These are phyloP conservation scores for Limnodromus scolopaceus DNA, from an alignment of 2,797 vertebrate genomes.

Conservation along the genomic window DNA sequence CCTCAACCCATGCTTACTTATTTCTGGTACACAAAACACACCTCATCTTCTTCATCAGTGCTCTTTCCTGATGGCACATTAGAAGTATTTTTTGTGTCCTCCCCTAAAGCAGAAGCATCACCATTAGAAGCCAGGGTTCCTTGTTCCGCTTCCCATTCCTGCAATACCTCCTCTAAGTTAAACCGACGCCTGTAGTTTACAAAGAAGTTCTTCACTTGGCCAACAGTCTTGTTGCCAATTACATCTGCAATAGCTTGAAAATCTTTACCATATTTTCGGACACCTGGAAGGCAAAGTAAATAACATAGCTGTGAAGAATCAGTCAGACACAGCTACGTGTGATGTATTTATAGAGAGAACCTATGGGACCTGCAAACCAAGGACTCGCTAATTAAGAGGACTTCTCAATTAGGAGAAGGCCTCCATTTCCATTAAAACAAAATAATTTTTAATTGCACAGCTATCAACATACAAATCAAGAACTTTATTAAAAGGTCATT, in stretches of 20 bases:
- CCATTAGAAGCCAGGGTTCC: constrained; percentile 92
- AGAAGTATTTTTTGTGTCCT: constrained; percentile 94
- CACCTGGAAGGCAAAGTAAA: constrained; percentile 91
- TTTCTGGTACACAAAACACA: constrained; percentile 85
- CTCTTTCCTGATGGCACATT: constrained; percentile 94
- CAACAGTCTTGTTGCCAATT: constrained; percentile 99
- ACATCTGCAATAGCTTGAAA: constrained; percentile 99
- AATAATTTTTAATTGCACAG: constrained; percentile 7
- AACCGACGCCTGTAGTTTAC: constrained; percentile 99
- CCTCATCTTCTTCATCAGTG: constrained; percentile 95
- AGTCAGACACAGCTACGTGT: constrained; percentile 78
- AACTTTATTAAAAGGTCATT: constrained; percentile 33
- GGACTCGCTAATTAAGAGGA: not conserved
- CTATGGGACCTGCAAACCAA: constrained; percentile 43
- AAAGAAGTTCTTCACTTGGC: constrained; percentile 99
- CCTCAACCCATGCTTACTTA: constrained; percentile 81
- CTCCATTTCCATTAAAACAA: constrained; percentile 25
- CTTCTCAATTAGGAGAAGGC: constrained; percentile 41
- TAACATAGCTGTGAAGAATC: constrained; percentile 85
- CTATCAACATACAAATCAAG: constrained; percentile 50
- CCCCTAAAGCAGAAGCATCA: constrained; percentile 90
- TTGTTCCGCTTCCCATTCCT: constrained; percentile 99
- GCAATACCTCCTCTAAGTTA: constrained; percentile 99
- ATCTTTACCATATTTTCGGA: constrained; percentile 98
- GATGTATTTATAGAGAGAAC: constrained; percentile 66